Percentiles rank a stretch among this genome's conserved stretches.
Evolutionary conservation across 2,888 invertebrate species (phyloP).

Genomic region (Drosophila incognita): DNA sequence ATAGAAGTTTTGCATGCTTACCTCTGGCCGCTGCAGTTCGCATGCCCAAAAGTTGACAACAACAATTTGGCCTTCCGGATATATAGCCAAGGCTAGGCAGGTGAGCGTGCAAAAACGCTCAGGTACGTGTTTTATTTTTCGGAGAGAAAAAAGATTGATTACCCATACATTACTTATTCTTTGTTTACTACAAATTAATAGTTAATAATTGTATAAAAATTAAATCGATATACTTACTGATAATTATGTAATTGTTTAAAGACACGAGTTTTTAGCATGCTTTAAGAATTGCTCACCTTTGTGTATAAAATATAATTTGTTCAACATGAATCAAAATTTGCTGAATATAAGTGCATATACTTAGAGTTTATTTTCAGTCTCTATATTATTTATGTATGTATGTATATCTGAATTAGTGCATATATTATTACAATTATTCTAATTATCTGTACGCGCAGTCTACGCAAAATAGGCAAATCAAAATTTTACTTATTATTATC

Average conservation of each 20-base stretch:
- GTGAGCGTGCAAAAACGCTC: conserved; percentile 81
- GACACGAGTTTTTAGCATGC: conserved; percentile 45
- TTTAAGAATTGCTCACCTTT: conserved; percentile 66
- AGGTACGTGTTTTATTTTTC: conserved; percentile 87
- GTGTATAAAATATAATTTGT: conserved; percentile 70
- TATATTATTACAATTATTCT: conserved; percentile 52
- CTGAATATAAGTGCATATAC: conserved; percentile 78
- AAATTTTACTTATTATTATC: conserved; percentile 59
- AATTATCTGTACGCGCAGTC: conserved; percentile 47
- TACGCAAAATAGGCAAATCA: conserved; percentile 67
- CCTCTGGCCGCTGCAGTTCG: conserved; percentile 14
- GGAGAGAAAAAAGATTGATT: conserved; percentile 89
- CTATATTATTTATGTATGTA: conserved; percentile 28
- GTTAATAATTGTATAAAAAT: conserved; percentile 66
- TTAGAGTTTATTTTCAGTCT: conserved; percentile 51
- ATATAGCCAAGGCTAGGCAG: conserved; percentile 6
- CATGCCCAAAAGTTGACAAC: conserved; percentile 13
- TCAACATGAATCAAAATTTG: conserved; percentile 76
- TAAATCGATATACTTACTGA: conserved; percentile 54
- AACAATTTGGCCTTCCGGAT: not conserved
- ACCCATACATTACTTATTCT: conserved; percentile 82
- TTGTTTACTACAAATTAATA: conserved; percentile 78
- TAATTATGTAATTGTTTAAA: conserved; percentile 68
- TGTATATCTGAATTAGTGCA: conserved; percentile 66
- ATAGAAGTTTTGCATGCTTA: conserved; percentile 71